Percentiles rank a stretch among this genome's conserved stretches.
phyloP scores from a whole-genome alignment of 2,113 vertebrate species.

The Stegastes partitus region DNA sequence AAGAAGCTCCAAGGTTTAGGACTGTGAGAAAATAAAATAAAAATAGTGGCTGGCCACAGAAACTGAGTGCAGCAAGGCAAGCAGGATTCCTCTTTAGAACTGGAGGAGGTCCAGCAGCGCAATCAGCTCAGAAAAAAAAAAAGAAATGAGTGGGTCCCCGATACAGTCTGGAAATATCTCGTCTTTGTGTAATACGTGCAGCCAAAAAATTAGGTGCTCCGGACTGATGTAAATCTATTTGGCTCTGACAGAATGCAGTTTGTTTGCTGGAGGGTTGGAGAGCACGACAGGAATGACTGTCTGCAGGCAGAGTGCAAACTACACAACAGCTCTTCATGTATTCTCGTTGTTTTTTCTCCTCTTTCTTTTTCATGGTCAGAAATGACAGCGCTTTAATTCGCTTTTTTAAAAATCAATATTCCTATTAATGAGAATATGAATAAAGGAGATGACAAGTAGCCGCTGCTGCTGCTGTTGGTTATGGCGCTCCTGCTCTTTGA shows the following conservation, averaged over 20 bases:
- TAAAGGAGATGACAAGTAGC: no score
- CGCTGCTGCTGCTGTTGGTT: no score
- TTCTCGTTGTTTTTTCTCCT: no score
- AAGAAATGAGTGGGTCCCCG: neutral
- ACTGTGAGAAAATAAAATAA: no score
- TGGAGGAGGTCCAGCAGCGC: neutral
- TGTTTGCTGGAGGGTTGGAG: neutral
- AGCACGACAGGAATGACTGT: neutral
- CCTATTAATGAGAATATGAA: no score
- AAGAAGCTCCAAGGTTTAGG: neutral
- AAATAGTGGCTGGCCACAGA: no score
- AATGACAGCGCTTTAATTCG: no score
- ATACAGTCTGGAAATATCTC: neutral
- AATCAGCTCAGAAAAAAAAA: conserved; percentile 1
- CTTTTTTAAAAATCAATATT: no score
- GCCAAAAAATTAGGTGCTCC: neutral
- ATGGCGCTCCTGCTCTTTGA: no score
- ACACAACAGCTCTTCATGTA: no score
- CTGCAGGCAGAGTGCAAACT: no score
- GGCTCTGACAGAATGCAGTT: neutral
- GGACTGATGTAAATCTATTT: neutral
- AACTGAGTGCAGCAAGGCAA: neutral
- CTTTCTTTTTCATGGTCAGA: no score
- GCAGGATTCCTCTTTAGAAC: neutral
- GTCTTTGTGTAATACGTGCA: neutral